These are phyloP conservation scores for Spodoptera exigua DNA, from an alignment of 2,888 invertebrate species.

Conservation along the genomic window DNA sequence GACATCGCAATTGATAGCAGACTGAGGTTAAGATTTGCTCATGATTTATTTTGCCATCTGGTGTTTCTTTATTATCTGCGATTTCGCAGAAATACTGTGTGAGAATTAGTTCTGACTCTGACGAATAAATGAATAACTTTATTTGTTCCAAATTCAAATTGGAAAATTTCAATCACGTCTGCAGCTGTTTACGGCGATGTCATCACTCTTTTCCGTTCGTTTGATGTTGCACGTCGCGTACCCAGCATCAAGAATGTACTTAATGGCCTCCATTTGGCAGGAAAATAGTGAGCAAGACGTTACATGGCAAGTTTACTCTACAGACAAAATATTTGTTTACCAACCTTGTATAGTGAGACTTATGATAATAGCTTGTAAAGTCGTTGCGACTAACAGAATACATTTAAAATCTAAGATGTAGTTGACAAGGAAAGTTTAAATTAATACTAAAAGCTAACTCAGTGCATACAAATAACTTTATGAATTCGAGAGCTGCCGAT, in stretches of 20 bases:
- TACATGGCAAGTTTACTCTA: slow-evolving; percentile 30
- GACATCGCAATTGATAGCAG: slow-evolving; percentile 28
- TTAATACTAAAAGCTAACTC: too few relatives aligned
- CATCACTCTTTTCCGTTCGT: slow-evolving; percentile 42
- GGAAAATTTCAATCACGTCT: slow-evolving; percentile 49
- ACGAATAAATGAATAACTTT: slow-evolving; percentile 36
- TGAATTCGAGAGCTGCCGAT: slow-evolving; percentile 7
- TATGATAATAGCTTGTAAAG: slow-evolving; percentile 23
- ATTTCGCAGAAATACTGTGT: slow-evolving; percentile 15
- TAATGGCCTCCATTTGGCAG: slow-evolving; percentile 50
- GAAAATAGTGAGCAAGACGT: slow-evolving; percentile 41
- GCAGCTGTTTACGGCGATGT: slow-evolving; percentile 37
- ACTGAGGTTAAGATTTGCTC: slow-evolving; percentile 35
- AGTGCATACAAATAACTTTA: not conserved
- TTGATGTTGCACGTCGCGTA: slow-evolving; percentile 53
- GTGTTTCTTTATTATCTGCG: slow-evolving; percentile 9
- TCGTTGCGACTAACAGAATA: slow-evolving; percentile 1
- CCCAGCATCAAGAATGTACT: slow-evolving; percentile 50
- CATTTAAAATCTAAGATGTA: too few relatives aligned
- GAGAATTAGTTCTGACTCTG: slow-evolving; percentile 19
- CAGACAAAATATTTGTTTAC: slow-evolving; percentile 41
- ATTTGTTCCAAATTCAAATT: slow-evolving; percentile 34
- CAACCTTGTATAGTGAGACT: slow-evolving; percentile 13
- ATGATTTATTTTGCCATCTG: slow-evolving; percentile 26
- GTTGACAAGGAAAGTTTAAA: too few relatives aligned